Evolutionary conservation across 1,140 invertebrate genomes (phyloP), one percentile per base, ranked within the genome.

Genomic region (Diprion similis): DNA sequence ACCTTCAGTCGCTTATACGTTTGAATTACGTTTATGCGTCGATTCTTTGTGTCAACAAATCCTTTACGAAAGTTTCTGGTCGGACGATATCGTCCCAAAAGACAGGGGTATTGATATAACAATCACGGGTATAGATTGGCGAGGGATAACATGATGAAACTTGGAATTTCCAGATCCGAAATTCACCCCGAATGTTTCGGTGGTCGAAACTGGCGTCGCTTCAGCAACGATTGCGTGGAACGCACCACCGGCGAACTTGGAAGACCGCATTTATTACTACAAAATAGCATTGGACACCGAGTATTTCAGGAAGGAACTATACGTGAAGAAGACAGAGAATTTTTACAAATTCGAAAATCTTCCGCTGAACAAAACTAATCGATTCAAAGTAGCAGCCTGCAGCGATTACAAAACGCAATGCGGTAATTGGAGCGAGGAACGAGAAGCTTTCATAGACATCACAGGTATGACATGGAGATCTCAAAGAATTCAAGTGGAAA

Each of bases 21-120:
- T 37, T 37, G 0, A 37, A 6, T 37, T 37, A 6, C 2, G 6
- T 37, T 0, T 37, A 6, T 37, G 24, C 24, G 2, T 37, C 24
- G 24, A 37, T 37, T 1, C 0, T 37, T 1, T 3, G 2, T 37
- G 24, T 37, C 0, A 0, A 0, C 24, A 37, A 37, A 1, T 0
- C 6, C 0, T 4, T 37, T 37, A 37, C 24, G 2, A 1, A 1
- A 3, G 2, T 37, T 1, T 0, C 24, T 37, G 24, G 24, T 37
- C 1, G 24, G 24, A 37, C 1, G 24, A 37, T 6, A 6, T 37
- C 24, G 24, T 37, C 2, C 24, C 24, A 6, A 37, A 37, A 37
- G 24, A 37, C 24, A 37, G 24, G 6, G 24, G 24, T 37, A 37
- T 37, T 37, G 24, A 37, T 37, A 4, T 6, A 3, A 37, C 24